Evolutionary conservation across 2,888 invertebrate genomes (phyloP), one percentile per base, ranked within the genome.

Genomic region (Hipparchia sbordonii): DNA sequence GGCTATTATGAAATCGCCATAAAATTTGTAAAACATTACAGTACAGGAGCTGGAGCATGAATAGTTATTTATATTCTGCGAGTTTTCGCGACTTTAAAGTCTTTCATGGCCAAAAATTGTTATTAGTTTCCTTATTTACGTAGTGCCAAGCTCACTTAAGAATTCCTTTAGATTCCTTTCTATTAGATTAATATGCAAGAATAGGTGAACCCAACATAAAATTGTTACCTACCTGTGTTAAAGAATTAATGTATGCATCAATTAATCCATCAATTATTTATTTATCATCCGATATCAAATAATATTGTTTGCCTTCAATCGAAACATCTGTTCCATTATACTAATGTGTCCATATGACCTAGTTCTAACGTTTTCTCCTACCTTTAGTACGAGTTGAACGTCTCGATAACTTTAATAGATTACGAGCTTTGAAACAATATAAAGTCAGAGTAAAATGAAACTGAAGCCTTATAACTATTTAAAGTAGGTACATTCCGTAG

Each of bases 1-100:
- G 72, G 69, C 60, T 70, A 70, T 73, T 72, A 74, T 72, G 66
- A 70, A 76, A 72, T 66, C 72, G 72, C 68, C 72, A 72, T 74
- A 70, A 74, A 67, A 72, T 72, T 72, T 72, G 52, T 62, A 59
- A 67, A 70, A 60, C 59, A 60, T 60, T 60, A 54, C 71, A 71
- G 61, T 71, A 61, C 39, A 67, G 51, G 45, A 52, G 59, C 39
- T 39, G 10, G 60, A 12, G 60, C 12, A 45, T 57, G 57, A 13
- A 13, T 57, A 13, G 23, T 57, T 57, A 8, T 8, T 57, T 57
- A 57, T 57, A 23, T 57, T 57, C 8, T 57, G 23, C 23, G 23
- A 23, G 23, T 12, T 52, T 52, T 52, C 52, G 52, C 52, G 52
- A 52, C 52, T 52, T 2, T 0, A 52, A 52, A 57, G 23, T 56